phyloP scores from a whole-genome alignment of 2,797 vertebrate species.

The Sarcoramphus papa region DNA sequence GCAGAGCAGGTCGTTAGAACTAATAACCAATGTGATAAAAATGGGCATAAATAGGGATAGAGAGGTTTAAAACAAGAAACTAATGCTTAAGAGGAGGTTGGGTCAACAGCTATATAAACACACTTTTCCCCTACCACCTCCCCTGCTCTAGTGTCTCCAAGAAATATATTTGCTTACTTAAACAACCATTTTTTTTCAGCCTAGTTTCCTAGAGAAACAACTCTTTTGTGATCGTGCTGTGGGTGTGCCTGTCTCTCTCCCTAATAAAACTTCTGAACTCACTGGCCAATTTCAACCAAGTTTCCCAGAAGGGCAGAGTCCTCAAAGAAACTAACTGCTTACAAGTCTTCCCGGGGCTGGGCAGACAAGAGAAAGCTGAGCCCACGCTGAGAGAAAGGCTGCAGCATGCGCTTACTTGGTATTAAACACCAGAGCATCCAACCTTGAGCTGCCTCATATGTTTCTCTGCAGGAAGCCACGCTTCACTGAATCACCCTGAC shows the following conservation, averaged over 20 bases:
- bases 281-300: not conserved
- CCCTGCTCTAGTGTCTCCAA: not conserved
- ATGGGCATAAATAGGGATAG: not conserved
- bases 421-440: not conserved
- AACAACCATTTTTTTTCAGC: not conserved
- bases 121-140: not conserved
- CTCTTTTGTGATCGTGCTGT: not conserved
- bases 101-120: constrained; percentile 1
- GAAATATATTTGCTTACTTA: constrained; percentile 15
- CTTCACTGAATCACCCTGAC: not conserved
- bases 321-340: not conserved
- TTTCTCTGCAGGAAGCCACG: not conserved
- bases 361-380: not conserved
- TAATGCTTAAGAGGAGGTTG: not conserved
- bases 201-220: constrained; percentile 33
- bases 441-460: not conserved
- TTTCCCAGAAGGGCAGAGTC: constrained; percentile 9
- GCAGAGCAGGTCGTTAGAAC: not conserved
- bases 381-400: not conserved
- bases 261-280: constrained; percentile 25
- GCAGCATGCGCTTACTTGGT: not conserved
- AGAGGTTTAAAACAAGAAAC: constrained; percentile 18
- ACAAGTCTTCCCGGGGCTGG: not conserved
- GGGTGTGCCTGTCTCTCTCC: constrained; percentile 18
- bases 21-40: not conserved